phyloP scores from a whole-genome alignment of 1,140 invertebrate genomes.

The honey bee (Apis mellifera) region Amel_HAv3.1 CM009934.2:10790001-10790500 shows the following conservation, averaged over 20 bases:
- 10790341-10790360: conserved; percentile 28
- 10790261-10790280: conserved; percentile 38
- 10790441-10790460: conserved; percentile 84
- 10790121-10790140: neutral
- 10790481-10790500: conserved; percentile 91
- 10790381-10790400: conserved; percentile 37
- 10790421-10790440: neutral
- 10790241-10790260: conserved; percentile 62
- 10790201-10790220: conserved; percentile 57
- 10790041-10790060: conserved; percentile 84
- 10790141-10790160: neutral
- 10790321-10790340: conserved; percentile 11
- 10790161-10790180: neutral
- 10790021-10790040: conserved; percentile 93
- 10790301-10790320: conserved; percentile 18
- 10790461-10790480: conserved; percentile 95
- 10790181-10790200: conserved; percentile 61
- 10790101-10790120: neutral
- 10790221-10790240: conserved; percentile 74
- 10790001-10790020: conserved; percentile 89
- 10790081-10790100: no score
- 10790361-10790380: conserved; percentile 47
- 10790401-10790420: conserved; percentile 14
- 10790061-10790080: neutral
- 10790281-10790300: conserved; percentile 20